Base-by-base conservation (phyloP, 37 sponge, comb jelly and placozoan genomes). In the Diacarnus erythraeanus region DNA sequence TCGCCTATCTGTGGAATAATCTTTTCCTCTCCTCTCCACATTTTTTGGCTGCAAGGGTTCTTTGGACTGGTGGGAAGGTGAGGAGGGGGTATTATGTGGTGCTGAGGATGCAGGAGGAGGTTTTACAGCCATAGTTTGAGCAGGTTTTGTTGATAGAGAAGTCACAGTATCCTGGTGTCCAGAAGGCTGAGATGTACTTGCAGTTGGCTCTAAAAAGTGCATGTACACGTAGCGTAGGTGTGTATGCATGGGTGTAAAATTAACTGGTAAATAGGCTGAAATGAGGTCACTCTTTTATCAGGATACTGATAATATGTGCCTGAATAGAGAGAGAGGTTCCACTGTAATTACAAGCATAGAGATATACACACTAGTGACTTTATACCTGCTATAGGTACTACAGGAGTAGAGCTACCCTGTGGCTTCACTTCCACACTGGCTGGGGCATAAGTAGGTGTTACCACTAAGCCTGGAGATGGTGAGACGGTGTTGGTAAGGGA, bases 351-450 rank as follows among this genome's bases (percentile, higher is more conserved):
- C n/a, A n/a, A n/a, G n/a, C n/a, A n/a, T n/a, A n/a, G n/a, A n/a
- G n/a, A n/a, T n/a, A n/a, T n/a, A n/a, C n/a, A n/a, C n/a, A n/a
- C n/a, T n/a, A n/a, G n/a, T n/a, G n/a, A n/a, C n/a, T n/a, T n/a
- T 29, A 36, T 54, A 29, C 56, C 74, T 29, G 35, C 34, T 26
- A 2, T 44, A 30, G 35, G 58, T 3, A 40, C 42, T 23, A 71
- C 22, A 58, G 79, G 79, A 15, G 79, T 79, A 36, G 79, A 79
- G 23, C 79, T 79, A 23, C 69, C 79, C 69, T 69, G 79, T 20
- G 79, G 79, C 57, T 79, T 69, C 2, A 25, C 57, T 35, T 27
- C 77, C 10, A 4, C 44, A 25, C 77, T 59, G 2, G 34, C 42
- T 23, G 77, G 63, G 23, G 42, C 63, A 9, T 21, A 22, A 25